Evolutionary conservation across 2,797 vertebrate genomes (phyloP).

Genomic region (Xyrichtys novacula): DNA sequence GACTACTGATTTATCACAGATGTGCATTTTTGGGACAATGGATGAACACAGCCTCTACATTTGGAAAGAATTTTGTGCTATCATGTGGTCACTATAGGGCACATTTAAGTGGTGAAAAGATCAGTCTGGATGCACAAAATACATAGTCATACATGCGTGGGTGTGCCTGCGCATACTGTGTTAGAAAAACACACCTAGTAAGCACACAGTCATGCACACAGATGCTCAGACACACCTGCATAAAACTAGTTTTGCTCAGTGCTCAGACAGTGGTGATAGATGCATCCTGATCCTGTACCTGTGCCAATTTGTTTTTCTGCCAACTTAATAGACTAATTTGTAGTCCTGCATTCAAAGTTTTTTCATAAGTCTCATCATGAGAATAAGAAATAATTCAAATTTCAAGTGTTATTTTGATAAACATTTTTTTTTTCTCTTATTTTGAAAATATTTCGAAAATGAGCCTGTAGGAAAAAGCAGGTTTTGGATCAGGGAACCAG

Average conservation of each 20-base stretch:
- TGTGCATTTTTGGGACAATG: slow-evolving; percentile 71
- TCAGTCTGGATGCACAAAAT: slow-evolving; percentile 24
- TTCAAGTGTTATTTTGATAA: neutral
- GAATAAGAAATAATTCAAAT: neutral
- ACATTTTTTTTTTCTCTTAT: no score
- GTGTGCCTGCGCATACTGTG: slow-evolving; percentile 33
- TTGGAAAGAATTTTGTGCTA: slow-evolving; percentile 78
- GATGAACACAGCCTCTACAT: slow-evolving; percentile 67
- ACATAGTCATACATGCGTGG: slow-evolving; percentile 24
- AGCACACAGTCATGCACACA: slow-evolving; percentile 31
- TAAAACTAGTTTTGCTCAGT: slow-evolving; percentile 12
- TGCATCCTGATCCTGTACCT: neutral
- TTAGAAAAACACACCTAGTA: slow-evolving; percentile 23
- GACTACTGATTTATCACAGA: slow-evolving; percentile 75
- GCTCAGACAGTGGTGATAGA: slow-evolving; percentile 1
- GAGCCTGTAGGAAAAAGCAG: no score
- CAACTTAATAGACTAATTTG: neutral
- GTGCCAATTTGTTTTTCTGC: neutral
- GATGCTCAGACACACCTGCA: slow-evolving; percentile 28
- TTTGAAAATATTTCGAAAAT: no score
- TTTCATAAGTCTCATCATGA: neutral
- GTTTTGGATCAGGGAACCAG: no score
- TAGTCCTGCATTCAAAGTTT: neutral
- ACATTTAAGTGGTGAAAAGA: slow-evolving; percentile 54
- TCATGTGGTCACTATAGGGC: slow-evolving; percentile 66